phyloP scores from a whole-genome alignment of 92 coral and sea anemone genomes.

The Virgularia gustaviana region DNA sequence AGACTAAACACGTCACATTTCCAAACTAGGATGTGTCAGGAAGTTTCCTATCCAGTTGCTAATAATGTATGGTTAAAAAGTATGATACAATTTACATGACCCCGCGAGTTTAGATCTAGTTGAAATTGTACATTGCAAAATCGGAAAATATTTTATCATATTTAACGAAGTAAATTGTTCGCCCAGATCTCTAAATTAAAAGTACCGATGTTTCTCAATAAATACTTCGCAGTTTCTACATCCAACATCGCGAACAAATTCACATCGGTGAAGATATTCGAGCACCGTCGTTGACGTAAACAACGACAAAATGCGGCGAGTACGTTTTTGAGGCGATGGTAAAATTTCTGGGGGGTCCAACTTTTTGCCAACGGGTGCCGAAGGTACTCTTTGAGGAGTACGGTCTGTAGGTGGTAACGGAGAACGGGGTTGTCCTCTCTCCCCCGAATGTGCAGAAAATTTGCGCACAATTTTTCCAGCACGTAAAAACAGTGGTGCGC shows the following conservation, averaged over 20 bases:
- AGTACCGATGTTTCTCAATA: too few species aligned
- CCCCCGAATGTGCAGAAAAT: not conserved
- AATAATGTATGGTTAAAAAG: too few species aligned
- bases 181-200: too few species aligned
- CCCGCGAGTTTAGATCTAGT: too few species aligned
- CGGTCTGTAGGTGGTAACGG: constrained; percentile 18
- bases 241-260: constrained; percentile 17
- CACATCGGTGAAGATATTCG: constrained; percentile 20
- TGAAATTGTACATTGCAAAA: too few species aligned
- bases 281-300: constrained; percentile 17
- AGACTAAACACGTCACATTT: too few species aligned
- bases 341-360: constrained; percentile 49
- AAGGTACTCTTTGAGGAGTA: constrained; percentile 39
- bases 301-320: constrained; percentile 43
- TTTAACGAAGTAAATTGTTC: too few species aligned
- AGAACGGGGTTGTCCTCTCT: not conserved
- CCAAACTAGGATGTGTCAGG: too few species aligned
- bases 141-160: too few species aligned
- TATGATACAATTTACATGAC: too few species aligned
- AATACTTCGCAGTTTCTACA: not conserved
- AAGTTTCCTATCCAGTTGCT: too few species aligned
- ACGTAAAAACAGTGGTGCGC: constrained; percentile 11
- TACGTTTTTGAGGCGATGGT: constrained; percentile 46
- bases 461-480: not conserved
- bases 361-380: constrained; percentile 45